phyloP scores from a whole-genome alignment of 2,113 vertebrate species.

The Corythaeola cristata region DNA sequence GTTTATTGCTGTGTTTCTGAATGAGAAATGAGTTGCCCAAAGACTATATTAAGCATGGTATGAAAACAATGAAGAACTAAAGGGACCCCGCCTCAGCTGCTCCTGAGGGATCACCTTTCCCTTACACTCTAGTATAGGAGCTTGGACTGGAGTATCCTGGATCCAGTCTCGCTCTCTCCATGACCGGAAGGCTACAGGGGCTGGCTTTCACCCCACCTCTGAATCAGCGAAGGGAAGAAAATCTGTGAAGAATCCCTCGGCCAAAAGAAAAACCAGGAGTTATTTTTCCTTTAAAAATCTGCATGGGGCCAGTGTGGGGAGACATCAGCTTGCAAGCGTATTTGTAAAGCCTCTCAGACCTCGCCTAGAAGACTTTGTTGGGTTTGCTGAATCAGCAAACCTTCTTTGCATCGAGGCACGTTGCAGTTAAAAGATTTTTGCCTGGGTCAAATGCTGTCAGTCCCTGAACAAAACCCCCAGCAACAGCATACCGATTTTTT shows the following conservation, averaged over 20 bases:
- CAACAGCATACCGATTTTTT: background rate
- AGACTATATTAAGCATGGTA: background rate
- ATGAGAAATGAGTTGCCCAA: background rate
- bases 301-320: background rate
- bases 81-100: background rate
- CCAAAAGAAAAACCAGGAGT: background rate
- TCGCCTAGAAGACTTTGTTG: background rate
- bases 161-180: background rate
- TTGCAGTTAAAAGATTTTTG: background rate
- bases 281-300: background rate
- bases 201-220: background rate
- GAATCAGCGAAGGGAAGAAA: background rate
- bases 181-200: background rate
- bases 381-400: background rate
- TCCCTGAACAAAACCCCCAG: background rate
- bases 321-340: background rate
- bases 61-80: background rate
- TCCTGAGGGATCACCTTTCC: background rate
- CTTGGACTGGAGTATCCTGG: background rate
- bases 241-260: background rate
- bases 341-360: background rate
- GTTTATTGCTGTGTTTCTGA: background rate
- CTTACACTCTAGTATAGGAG: background rate
- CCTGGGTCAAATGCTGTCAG: background rate
- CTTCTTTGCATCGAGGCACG: background rate